A percentile compares a stretch with the other conserved stretches of the same genome.
These are phyloP conservation scores for Psilopogon haemacephalus DNA, from an alignment of 2,113 vertebrate genomes.

Conservation along the genomic window DNA sequence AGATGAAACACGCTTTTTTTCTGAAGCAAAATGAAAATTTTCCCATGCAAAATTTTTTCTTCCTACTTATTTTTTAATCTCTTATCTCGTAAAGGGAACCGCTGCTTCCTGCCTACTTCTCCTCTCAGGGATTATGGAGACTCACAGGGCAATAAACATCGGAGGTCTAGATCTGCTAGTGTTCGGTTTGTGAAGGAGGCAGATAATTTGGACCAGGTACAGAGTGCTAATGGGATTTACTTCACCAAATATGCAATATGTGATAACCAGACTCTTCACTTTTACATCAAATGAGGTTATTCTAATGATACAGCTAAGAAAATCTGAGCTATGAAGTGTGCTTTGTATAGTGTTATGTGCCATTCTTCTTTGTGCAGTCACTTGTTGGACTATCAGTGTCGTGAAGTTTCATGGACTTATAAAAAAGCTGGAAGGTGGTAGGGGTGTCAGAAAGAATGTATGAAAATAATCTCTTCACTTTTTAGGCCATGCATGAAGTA, in stretches of 20 bases:
- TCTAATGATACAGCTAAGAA: background rate
- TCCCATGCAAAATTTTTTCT: background rate
- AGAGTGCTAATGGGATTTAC: background rate
- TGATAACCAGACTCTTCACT: background rate
- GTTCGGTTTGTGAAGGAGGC: slow-evolving; percentile 82
- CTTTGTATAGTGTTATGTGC: background rate
- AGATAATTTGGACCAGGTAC: slow-evolving; percentile 77
- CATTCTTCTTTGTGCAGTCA: background rate
- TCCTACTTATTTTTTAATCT: background rate
- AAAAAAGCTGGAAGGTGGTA: background rate
- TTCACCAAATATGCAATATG: background rate
- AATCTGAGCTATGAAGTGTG: background rate
- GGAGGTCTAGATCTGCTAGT: slow-evolving; percentile 78
- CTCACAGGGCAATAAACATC: slow-evolving; percentile 61
- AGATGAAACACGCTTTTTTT: background rate
- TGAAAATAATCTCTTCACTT: background rate
- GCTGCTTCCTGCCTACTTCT: slow-evolving; percentile 82
- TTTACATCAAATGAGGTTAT: background rate
- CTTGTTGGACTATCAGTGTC: background rate
- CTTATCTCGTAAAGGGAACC: slow-evolving; percentile 74
- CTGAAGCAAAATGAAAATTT: background rate
- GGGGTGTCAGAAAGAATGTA: background rate
- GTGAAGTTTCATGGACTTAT: background rate
- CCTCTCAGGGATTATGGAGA: slow-evolving; percentile 81
- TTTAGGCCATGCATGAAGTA: background rate